A percentile compares a stretch with the other conserved stretches of the same genome.
Conservation (phyloP, 2,888 invertebrate genomes). For the Brenthis daphne region DNA sequence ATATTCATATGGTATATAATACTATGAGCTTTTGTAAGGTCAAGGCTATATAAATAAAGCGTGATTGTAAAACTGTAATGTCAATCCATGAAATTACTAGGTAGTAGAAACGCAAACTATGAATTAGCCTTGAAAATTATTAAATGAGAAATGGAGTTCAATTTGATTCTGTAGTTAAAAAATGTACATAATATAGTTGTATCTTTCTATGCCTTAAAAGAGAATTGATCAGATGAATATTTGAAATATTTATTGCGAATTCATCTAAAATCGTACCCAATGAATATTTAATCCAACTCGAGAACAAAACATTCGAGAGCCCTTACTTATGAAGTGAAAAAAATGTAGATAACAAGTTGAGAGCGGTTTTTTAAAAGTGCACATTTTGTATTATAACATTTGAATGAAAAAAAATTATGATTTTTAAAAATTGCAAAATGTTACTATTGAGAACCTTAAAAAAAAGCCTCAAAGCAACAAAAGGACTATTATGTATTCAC, state of each 20-base stretch:
- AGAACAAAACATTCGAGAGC: constrained; percentile 9
- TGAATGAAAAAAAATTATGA: not conserved
- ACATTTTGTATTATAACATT: not conserved
- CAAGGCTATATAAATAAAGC: constrained; percentile 26
- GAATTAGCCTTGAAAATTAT: constrained; percentile 20
- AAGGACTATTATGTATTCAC: constrained; percentile 6
- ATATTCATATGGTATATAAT: not conserved
- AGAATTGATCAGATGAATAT: not conserved
- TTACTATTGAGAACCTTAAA: no score
- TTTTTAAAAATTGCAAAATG: no score
- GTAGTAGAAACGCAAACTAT: constrained; percentile 26
- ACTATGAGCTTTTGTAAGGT: constrained; percentile 16
- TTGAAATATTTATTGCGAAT: constrained; percentile 10
- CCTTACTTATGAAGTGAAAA: constrained; percentile 6
- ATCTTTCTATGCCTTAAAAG: not conserved
- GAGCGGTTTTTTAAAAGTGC: not conserved
- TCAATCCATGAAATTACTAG: constrained; percentile 28
- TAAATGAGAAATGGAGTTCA: constrained; percentile 1
- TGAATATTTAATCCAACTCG: constrained; percentile 19
- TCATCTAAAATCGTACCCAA: constrained; percentile 3
- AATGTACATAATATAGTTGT: not conserved
- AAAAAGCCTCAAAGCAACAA: not conserved
- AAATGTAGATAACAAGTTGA: not conserved
- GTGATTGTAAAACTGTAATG: constrained; percentile 28
- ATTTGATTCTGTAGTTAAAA: not conserved